phyloP scores from a whole-genome alignment of 2,113 vertebrate genomes.

The Trochalopteron elliotii region DNA sequence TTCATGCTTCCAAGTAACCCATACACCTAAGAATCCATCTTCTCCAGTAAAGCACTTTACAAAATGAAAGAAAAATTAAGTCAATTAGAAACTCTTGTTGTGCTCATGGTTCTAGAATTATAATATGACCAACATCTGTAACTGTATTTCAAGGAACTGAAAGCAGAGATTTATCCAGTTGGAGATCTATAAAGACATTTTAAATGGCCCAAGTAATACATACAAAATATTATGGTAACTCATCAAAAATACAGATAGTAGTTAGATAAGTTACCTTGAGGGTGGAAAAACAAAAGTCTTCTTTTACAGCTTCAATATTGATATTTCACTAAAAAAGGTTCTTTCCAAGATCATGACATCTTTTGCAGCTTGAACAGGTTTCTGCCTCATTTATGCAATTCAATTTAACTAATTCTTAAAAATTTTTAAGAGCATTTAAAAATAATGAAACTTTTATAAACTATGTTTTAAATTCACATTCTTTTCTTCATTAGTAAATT shows the following conservation, averaged over 20 bases:
- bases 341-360: neutral
- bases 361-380: neutral
- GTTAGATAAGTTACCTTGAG: neutral
- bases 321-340: neutral
- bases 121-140: neutral
- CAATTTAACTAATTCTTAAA: neutral
- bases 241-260: neutral
- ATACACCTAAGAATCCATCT: neutral
- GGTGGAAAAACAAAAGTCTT: neutral
- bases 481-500: neutral
- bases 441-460: neutral
- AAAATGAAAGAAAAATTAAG: neutral
- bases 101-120: neutral
- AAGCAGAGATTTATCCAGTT: neutral
- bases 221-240: neutral
- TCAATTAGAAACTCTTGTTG: neutral
- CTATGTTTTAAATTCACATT: neutral
- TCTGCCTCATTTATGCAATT: neutral
- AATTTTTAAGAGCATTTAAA: neutral
- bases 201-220: neutral
- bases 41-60: neutral
- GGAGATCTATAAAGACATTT: neutral
- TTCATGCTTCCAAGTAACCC: neutral
- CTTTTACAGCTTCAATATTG: neutral
- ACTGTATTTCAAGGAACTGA: neutral